Evolutionary conservation across 2,113 vertebrate species (phyloP).

Genomic region (Campylorhamphus procurvoides): DNA sequence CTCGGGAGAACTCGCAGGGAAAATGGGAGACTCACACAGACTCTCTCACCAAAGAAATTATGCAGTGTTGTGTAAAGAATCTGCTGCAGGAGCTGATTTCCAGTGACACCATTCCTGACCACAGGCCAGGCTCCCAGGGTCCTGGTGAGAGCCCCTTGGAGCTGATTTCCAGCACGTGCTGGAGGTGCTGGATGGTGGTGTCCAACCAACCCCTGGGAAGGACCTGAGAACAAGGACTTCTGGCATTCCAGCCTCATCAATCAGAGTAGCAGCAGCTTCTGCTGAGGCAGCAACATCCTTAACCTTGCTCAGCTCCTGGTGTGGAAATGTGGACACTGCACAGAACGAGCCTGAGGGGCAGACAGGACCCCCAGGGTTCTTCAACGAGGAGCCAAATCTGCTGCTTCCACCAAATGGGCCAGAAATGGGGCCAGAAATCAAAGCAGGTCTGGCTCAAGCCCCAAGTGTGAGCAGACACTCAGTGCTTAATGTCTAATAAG

Average conservation of each 20-base stretch:
- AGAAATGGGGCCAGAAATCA: slow-evolving; percentile 21
- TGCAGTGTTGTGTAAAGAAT: not conserved
- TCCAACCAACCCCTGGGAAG: not conserved
- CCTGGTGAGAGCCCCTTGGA: not conserved
- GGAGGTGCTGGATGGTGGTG: not conserved
- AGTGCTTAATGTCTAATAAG: not conserved
- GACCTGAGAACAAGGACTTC: not conserved
- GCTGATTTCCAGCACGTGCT: not conserved
- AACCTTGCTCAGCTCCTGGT: slow-evolving; percentile 36
- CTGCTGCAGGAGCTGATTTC: not conserved
- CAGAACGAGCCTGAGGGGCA: slow-evolving; percentile 24
- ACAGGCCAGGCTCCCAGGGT: not conserved
- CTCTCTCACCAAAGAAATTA: not conserved
- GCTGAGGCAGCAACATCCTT: slow-evolving; percentile 49
- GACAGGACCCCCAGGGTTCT: not conserved
- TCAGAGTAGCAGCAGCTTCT: not conserved
- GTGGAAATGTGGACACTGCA: slow-evolving; percentile 29
- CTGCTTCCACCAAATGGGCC: not conserved
- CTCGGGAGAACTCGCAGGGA: not conserved
- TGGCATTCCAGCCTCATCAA: slow-evolving; percentile 25
- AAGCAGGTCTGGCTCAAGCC: not conserved
- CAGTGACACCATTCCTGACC: not conserved
- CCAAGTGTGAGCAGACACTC: not conserved
- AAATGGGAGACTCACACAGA: not conserved
- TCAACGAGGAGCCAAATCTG: slow-evolving; percentile 2